phyloP scores from a whole-genome alignment of 1,140 invertebrate genomes.

The Eumeta japonica region DNA sequence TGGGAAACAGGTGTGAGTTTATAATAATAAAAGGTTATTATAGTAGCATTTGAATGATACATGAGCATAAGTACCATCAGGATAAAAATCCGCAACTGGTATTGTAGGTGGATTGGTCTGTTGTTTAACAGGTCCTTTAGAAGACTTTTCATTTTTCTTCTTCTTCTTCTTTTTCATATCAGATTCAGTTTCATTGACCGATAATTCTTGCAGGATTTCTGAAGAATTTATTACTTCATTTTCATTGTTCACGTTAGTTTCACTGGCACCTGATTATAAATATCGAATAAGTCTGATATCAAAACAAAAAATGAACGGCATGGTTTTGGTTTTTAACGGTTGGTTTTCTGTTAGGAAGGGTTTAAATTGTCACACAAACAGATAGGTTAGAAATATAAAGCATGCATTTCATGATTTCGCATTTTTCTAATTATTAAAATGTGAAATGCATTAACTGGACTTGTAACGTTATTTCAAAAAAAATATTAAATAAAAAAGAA shows the following conservation, averaged over 20 bases:
- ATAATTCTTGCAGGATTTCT: constrained; percentile 20
- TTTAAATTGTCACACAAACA: constrained; percentile 5
- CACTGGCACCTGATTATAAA: constrained; percentile 1
- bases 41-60: no score
- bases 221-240: constrained; percentile 13
- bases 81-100: constrained; percentile 81
- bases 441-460: constrained; percentile 7
- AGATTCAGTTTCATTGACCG: constrained; percentile 26
- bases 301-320: no score
- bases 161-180: constrained; percentile 65
- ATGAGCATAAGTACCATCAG: constrained; percentile 66
- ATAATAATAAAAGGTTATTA: no score
- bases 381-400: constrained; percentile 2
- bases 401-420: background rate
- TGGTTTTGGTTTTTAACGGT: no score
- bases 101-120: constrained; percentile 74
- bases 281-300: constrained; percentile 1
- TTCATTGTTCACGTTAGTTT: constrained; percentile 17
- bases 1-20: no score
- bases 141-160: constrained; percentile 59
- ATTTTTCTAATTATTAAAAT: background rate
- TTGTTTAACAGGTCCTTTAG: constrained; percentile 21
- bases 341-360: no score
- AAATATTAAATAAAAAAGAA: constrained; percentile 7
- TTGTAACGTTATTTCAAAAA: constrained; percentile 23